These are phyloP conservation scores for Apistogramma diplotaenia DNA, from an alignment of 2,113 vertebrate genomes.

Conservation along the genomic window DNA sequence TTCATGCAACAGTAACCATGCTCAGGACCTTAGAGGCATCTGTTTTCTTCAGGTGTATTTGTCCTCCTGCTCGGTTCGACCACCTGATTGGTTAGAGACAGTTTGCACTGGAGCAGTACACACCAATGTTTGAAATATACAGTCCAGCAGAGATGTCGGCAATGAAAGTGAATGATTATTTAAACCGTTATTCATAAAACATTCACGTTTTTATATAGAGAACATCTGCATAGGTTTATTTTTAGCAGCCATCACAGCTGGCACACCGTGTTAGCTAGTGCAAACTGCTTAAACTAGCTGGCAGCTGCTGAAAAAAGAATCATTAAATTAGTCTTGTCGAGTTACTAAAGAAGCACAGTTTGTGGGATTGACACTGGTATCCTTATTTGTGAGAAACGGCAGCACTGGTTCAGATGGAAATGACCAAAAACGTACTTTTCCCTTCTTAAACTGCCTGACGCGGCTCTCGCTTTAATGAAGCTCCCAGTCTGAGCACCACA, in stretches of 20 bases:
- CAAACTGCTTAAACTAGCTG: not conserved
- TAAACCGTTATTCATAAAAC: not conserved
- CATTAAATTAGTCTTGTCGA: not conserved
- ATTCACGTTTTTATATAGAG: accelerated
- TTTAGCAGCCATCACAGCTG: not conserved
- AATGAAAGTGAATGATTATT: not conserved
- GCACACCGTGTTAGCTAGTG: not conserved
- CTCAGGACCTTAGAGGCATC: not conserved
- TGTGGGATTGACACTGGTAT: not conserved
- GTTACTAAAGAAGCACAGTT: not conserved
- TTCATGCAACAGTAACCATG: not conserved
- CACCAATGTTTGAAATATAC: not conserved
- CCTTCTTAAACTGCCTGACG: not conserved
- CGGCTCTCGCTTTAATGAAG: not conserved
- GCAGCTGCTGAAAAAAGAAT: not conserved
- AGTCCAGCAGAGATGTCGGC: not conserved
- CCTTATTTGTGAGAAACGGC: not conserved
- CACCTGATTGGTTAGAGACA: not conserved
- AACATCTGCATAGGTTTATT: not conserved
- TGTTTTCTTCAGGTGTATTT: not conserved
- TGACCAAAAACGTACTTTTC: not conserved
- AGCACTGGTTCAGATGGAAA: not conserved
- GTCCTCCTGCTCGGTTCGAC: not conserved
- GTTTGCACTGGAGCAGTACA: not conserved
- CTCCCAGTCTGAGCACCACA: no score